Conservation (phyloP, 2,113 vertebrate genomes). For the Ascaphus truei region DNA sequence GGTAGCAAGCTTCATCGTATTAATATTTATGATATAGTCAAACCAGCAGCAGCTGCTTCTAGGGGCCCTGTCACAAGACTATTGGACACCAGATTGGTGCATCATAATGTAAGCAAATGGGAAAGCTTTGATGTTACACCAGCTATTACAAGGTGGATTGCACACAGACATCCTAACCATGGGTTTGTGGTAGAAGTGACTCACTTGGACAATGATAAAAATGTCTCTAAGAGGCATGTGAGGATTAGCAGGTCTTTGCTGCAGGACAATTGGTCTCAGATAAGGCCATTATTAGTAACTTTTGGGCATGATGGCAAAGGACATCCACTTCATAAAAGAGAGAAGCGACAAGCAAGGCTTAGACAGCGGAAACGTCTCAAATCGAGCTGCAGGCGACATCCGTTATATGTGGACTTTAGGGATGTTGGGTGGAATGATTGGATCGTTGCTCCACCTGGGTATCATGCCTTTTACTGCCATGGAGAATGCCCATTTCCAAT, state of each 20-base stretch:
- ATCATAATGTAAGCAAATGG: slow-evolving; percentile 87
- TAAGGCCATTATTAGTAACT: slow-evolving; percentile 89
- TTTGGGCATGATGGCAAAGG: slow-evolving; percentile 93
- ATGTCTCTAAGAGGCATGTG: slow-evolving; percentile 76
- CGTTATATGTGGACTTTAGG: slow-evolving; percentile 96
- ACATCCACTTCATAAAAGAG: slow-evolving; percentile 82
- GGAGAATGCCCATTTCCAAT: slow-evolving; percentile 96
- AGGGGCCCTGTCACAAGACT: slow-evolving; percentile 83
- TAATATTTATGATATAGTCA: slow-evolving; percentile 97
- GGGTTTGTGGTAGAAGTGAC: slow-evolving; percentile 92
- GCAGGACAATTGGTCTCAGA: slow-evolving; percentile 82
- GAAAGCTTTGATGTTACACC: slow-evolving; percentile 96
- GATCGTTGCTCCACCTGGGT: slow-evolving; percentile 96
- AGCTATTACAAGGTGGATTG: slow-evolving; percentile 85
- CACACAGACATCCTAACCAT: slow-evolving; percentile 82
- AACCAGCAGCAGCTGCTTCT: slow-evolving; percentile 60
- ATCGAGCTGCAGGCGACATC: slow-evolving; percentile 89
- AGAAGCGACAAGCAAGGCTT: slow-evolving; percentile 83
- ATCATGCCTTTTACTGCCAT: slow-evolving; percentile 96
- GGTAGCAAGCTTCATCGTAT: slow-evolving; percentile 82
- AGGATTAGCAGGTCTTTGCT: slow-evolving; percentile 94
- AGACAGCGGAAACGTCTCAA: slow-evolving; percentile 88
- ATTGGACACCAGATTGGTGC: slow-evolving; percentile 93
- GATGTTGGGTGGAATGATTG: slow-evolving; percentile 99
- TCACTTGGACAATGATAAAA: slow-evolving; percentile 71